Evolutionary conservation across 2,113 vertebrate genomes (phyloP), one percentile per base, ranked within the genome.

Genomic region (Callipepla californica): DNA sequence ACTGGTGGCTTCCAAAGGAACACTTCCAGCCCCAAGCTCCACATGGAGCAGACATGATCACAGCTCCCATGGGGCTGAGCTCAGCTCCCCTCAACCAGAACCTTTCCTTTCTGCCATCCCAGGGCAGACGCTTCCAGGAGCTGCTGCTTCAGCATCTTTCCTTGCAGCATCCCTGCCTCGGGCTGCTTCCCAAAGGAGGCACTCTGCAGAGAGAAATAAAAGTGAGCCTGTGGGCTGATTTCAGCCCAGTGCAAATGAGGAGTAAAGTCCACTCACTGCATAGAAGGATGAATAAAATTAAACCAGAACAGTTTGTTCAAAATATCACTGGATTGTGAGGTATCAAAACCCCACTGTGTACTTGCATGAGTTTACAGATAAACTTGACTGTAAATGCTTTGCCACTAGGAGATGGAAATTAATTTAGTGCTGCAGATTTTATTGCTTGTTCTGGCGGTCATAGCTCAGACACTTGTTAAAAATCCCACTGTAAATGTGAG

Each of bases 1-100:
- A 0, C 78, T 81, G 70, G 90, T 85, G 95, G 87, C 66, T 14
- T 69, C 57, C 84, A 78, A 85, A 13, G 62, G 62, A 36, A 42
- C 0, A 3, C 48, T 58, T 5, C 32, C 84, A 84, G 87, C 36
- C 73, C 50, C 7, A 47, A 0, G 26, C 34, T 32, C 34, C 2
- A 0, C 11, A 50, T 3, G 1, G 16, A 59, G 18, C 3, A 1
- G 42, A 75, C 28, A 57, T 51, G 85, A 55, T 61, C 63, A 44
- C 85, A 57, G 85, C 59, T 91, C 68, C 76, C 2, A 1, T 34
- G 14, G 90, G 47, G 81, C 26, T 5, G 2, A 30, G 36, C 79
- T 66, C 67, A 30, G 40, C 79, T 66, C 70, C 62, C 47, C 48
- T 0, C 70, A 4, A 51, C 58, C 62, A 75, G 38, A 62, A 58